These are phyloP conservation scores for Drosophila meridionalis DNA, from an alignment of 2,888 invertebrate species.

Conservation along the genomic window DNA sequence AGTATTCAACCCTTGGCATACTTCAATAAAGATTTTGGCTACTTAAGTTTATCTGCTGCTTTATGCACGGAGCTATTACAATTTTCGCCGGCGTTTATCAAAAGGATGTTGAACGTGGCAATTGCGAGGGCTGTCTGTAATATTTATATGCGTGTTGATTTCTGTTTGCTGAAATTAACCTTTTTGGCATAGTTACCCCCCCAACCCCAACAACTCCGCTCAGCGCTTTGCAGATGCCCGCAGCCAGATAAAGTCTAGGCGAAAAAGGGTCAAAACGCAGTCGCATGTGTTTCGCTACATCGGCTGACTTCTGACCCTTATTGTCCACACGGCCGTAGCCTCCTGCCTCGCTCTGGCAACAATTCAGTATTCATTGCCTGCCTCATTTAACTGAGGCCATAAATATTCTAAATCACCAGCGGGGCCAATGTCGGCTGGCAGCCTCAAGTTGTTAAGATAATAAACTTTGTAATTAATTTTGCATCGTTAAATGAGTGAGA, in stretches of 20 bases:
- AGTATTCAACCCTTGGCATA: background rate
- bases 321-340: background rate
- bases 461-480: conserved; percentile 80
- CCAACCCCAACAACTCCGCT: background rate
- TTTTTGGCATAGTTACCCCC: conserved; percentile 42
- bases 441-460: conserved; percentile 77
- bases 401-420: conserved; percentile 79
- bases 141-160: conserved; percentile 83
- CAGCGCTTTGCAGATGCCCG: conserved; percentile 53
- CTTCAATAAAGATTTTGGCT: background rate
- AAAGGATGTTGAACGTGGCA: conserved; percentile 42
- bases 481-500: conserved; percentile 67
- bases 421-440: conserved; percentile 55
- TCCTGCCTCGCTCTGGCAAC: background rate
- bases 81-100: conserved; percentile 66
- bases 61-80: conserved; percentile 42
- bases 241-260: conserved; percentile 65
- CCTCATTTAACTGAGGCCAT: conserved; percentile 78
- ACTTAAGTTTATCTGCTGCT: background rate
- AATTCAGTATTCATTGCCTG: conserved; percentile 56
- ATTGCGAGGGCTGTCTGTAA: conserved; percentile 64
- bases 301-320: conserved; percentile 34
- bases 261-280: conserved; percentile 70
- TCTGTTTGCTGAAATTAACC: conserved; percentile 81
- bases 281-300: conserved; percentile 35